Evolutionary conservation across 2,888 invertebrate species (phyloP).

Genomic region (Homarus gammarus): DNA sequence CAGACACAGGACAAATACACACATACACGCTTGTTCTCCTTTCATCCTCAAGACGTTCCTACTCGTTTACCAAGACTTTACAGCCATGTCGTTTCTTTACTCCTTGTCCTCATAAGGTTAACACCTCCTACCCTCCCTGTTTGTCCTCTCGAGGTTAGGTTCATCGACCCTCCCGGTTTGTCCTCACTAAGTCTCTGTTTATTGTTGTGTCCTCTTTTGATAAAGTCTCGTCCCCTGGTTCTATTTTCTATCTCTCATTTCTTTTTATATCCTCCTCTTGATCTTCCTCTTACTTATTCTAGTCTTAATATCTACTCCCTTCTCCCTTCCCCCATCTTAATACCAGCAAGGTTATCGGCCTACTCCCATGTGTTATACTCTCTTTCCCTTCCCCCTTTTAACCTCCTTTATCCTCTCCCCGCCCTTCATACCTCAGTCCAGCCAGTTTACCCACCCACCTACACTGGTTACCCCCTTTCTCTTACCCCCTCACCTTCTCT

Average conservation of each 20-base stretch:
- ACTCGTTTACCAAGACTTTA: too few relatives aligned
- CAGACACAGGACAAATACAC: too few relatives aligned
- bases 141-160: background rate
- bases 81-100: too few relatives aligned
- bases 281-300: background rate
- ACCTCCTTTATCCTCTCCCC: background rate
- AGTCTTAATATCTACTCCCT: background rate
- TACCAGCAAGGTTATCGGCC: background rate
- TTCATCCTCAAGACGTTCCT: too few relatives aligned
- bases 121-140: too few relatives aligned
- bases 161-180: background rate
- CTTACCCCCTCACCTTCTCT: background rate
- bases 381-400: background rate
- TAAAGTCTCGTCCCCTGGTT: too few relatives aligned
- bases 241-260: constrained; percentile 1
- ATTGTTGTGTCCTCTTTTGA: constrained; percentile 23
- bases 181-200: background rate
- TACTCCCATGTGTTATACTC: background rate
- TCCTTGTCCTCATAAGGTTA: too few relatives aligned
- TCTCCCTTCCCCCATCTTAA: background rate
- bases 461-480: background rate
- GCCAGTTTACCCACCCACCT: background rate
- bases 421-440: background rate
- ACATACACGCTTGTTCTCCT: too few relatives aligned
- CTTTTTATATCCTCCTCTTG: background rate